Evolutionary conservation across 1,140 invertebrate species (phyloP).

Genomic region (Spodoptera litura): DNA sequence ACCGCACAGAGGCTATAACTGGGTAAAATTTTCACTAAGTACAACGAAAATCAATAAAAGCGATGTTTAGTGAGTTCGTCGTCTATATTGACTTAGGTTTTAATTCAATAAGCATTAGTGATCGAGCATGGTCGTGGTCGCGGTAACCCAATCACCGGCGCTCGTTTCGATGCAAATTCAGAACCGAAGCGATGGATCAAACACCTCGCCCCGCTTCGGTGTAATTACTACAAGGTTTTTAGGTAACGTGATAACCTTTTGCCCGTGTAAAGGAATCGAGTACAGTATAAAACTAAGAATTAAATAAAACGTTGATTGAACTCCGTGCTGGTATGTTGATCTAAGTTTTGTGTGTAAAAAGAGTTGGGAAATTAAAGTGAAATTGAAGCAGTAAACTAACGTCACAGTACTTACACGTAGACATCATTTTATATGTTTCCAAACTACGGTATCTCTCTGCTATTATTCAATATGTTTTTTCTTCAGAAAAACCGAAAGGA

Average conservation of each 20-base stretch:
- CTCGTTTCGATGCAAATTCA: slow-evolving; percentile 58
- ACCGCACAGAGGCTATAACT: neutral
- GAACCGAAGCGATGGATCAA: slow-evolving; percentile 42
- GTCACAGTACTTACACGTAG: too few species aligned
- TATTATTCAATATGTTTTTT: too few species aligned
- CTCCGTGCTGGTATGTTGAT: too few species aligned
- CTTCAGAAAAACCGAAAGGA: too few species aligned
- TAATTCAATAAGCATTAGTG: slow-evolving; percentile 51
- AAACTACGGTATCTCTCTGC: too few species aligned
- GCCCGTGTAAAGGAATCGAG: neutral
- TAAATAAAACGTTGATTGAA: neutral
- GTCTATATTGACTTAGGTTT: slow-evolving; percentile 51
- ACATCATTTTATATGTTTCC: too few species aligned
- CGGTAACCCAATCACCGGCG: slow-evolving; percentile 48
- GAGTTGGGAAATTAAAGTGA: too few species aligned
- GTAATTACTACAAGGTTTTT: slow-evolving; percentile 49
- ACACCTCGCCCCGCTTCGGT: slow-evolving; percentile 42
- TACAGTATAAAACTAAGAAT: too few species aligned
- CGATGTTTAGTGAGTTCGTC: slow-evolving; percentile 44
- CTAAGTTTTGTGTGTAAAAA: too few species aligned
- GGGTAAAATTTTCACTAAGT: slow-evolving; percentile 8
- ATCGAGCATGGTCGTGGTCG: slow-evolving; percentile 44
- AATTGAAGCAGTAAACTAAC: too few species aligned
- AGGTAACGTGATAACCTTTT: slow-evolving; percentile 4
- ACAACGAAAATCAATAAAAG: slow-evolving; percentile 48